These are phyloP conservation scores for Hypercompe scribonia DNA, from an alignment of 2,888 invertebrate species.

Conservation along the genomic window DNA sequence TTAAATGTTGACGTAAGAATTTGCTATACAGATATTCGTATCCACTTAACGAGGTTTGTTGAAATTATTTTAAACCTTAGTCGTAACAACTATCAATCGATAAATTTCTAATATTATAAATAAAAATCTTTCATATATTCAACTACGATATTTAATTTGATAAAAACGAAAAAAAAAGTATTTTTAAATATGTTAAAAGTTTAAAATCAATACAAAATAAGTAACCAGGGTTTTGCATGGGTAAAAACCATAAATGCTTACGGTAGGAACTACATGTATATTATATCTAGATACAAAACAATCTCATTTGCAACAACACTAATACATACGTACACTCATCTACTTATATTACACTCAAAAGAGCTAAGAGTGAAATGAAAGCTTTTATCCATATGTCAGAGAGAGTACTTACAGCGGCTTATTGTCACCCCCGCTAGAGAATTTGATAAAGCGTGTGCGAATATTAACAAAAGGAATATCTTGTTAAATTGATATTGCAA, in stretches of 20 bases:
- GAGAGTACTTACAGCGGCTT: constrained; percentile 87
- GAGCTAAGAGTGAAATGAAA: constrained; percentile 86
- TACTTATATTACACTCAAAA: constrained; percentile 77
- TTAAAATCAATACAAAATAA: background rate
- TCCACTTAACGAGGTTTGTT: background rate
- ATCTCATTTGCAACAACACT: constrained; percentile 25
- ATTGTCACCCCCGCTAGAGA: constrained; percentile 87
- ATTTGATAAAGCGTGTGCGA: constrained; percentile 87
- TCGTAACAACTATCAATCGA: background rate
- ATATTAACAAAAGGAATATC: constrained; percentile 88
- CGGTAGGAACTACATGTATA: background rate
- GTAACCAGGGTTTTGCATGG: background rate
- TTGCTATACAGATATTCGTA: background rate
- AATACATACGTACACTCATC: constrained; percentile 46
- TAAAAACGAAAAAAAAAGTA: background rate
- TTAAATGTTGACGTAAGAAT: background rate
- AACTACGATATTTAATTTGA: background rate
- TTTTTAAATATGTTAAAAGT: too few species aligned
- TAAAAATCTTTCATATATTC: background rate
- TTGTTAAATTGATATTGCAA: constrained; percentile 85
- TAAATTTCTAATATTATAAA: background rate
- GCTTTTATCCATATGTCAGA: constrained; percentile 87
- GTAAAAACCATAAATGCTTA: background rate
- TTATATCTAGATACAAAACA: constrained; percentile 4
- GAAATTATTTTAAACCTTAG: background rate